Evolutionary conservation across 1,140 invertebrate genomes (phyloP).

Genomic region (Sitophilus oryzae): DNA sequence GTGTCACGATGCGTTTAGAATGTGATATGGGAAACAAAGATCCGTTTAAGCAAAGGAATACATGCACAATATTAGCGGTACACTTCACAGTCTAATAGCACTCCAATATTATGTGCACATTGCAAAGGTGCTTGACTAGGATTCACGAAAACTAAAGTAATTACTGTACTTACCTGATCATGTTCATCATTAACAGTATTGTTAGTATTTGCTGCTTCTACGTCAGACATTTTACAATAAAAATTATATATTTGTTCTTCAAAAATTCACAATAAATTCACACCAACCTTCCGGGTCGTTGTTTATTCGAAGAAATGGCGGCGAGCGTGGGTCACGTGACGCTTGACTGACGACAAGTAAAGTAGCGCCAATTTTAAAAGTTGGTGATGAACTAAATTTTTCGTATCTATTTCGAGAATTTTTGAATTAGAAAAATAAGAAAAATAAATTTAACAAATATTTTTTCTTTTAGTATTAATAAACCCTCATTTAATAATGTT

Average conservation of each 20-base stretch:
- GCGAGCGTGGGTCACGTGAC: constrained; percentile 46
- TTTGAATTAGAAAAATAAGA: too few species aligned
- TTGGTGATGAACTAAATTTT: too few species aligned
- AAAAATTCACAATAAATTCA: constrained; percentile 28
- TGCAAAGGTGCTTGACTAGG: constrained; percentile 30
- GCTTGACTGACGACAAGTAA: constrained; percentile 23
- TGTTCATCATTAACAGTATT: constrained; percentile 41
- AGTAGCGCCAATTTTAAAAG: constrained; percentile 24
- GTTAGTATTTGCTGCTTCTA: constrained; percentile 40
- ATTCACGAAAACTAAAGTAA: constrained; percentile 24
- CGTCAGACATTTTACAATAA: constrained; percentile 43
- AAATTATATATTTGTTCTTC: constrained; percentile 27
- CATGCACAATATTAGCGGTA: constrained; percentile 22
- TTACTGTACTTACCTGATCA: constrained; percentile 36
- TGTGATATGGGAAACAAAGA: constrained; percentile 29
- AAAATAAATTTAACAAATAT: too few species aligned
- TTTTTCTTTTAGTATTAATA: too few species aligned
- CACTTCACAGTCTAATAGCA: constrained; percentile 38
- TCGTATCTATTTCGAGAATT: too few species aligned
- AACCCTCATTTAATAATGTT: too few species aligned
- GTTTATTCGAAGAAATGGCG: constrained; percentile 46
- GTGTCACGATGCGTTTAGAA: constrained; percentile 23
- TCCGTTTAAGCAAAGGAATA: constrained; percentile 1
- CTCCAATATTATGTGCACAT: constrained; percentile 41
- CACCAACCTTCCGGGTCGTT: constrained; percentile 41